Evolutionary conservation across 2,113 vertebrate species (phyloP).

Genomic region (Myotis yumanensis): DNA sequence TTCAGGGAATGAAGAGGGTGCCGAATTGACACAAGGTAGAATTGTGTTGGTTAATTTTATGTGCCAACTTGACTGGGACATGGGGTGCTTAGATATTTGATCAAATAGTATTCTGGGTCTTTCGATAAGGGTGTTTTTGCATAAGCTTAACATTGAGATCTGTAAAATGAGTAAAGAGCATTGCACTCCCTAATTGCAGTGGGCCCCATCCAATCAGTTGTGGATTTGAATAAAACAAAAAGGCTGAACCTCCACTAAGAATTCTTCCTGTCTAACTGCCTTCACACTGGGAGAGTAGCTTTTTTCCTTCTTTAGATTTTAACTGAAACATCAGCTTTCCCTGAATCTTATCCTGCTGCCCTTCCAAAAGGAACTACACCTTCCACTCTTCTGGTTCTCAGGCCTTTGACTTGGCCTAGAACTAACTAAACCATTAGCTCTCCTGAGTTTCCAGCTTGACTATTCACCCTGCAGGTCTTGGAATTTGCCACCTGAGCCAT

Average conservation of each 20-base stretch:
- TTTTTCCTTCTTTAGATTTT: neutral
- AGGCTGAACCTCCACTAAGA: neutral
- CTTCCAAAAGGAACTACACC: neutral
- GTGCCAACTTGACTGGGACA: neutral
- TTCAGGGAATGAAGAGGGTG: neutral
- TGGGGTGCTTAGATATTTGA: neutral
- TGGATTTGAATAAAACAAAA: neutral
- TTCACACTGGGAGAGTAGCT: neutral
- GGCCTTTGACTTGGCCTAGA: neutral
- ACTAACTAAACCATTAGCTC: neutral
- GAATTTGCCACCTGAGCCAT: neutral
- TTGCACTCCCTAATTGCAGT: neutral
- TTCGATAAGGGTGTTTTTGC: neutral
- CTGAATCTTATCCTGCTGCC: neutral
- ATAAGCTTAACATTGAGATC: neutral
- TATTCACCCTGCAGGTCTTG: neutral
- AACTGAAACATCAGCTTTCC: neutral
- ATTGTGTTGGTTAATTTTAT: neutral
- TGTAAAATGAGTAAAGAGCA: neutral
- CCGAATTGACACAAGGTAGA: neutral
- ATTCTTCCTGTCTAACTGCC: neutral
- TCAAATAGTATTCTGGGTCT: neutral
- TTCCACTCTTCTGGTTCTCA: neutral
- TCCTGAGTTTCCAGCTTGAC: neutral
- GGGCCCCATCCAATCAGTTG: neutral